Evolutionary conservation across 2,888 invertebrate genomes (phyloP), one percentile per base, ranked within the genome.

Genomic region (Nasonia oneida): DNA sequence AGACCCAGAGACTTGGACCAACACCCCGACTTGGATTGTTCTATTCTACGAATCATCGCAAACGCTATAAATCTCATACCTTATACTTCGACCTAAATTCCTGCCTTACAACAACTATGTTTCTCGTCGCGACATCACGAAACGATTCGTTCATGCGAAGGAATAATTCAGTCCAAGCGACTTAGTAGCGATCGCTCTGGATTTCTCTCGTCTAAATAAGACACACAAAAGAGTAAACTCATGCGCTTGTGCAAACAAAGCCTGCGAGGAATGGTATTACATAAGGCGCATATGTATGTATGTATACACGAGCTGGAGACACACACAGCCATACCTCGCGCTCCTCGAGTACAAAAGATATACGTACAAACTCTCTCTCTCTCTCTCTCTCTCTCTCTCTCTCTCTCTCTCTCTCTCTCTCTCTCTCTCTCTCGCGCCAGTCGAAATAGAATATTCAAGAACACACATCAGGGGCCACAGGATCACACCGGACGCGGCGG

Each of bases 391-490:
- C 76, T 29, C 80, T 23, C n/a, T 23, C 76, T 29, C 80, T 23
- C n/a, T 23, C 76, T 29, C 80, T 23, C n/a, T 23, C 76, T 29
- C 29, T 1, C 29, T 29, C 1, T 29, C 29, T 29, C 1, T 29
- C 29, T 29, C 1, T 29, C 29, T 29, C 29, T 15, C 6, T 29
- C 80, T 23, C n/a, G 15, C 76, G 37, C 83, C 10, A 57, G 39
- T 39, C 33, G 8, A 37, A 23, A 67, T 84, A 57, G 84, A 80
- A 84, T 84, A 84, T 80, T 80, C 80, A 80, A 75, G 76, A 71
- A 73, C n/a, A 83, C 67, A 71, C 57, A 29, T 29, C 1, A 29
- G 76, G 37, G 61, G 33, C 37, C 74, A 47, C 47, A n/a, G 57
- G 70, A 70, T 82, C 74, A 53, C 23, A 61, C 57, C 23, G n/a